A percentile compares a stretch with the other conserved stretches of the same genome.
These are phyloP conservation scores for Dermochelys coriacea DNA, from an alignment of 2,797 vertebrate species.

Conservation along the genomic window DNA sequence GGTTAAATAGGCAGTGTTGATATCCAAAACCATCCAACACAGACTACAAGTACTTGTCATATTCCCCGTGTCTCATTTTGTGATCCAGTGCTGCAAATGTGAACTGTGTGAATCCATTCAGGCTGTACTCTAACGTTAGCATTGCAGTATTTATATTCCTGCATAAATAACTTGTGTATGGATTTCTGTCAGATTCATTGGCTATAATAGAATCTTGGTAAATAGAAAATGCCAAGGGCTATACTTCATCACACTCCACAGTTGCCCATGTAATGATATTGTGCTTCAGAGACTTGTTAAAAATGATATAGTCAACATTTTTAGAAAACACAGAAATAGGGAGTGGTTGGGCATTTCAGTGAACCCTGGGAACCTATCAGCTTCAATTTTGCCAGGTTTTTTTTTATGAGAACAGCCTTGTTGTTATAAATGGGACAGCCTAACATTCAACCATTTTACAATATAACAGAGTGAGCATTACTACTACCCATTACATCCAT, in stretches of 20 bases:
- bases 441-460: not conserved
- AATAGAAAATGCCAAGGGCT: not conserved
- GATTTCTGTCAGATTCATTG: not conserved
- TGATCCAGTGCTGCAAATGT: not conserved
- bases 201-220: not conserved
- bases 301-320: not conserved
- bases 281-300: not conserved
- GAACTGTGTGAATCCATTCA: not conserved
- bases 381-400: not conserved
- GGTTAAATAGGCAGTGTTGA: not conserved
- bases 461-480: not conserved
- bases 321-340: not conserved
- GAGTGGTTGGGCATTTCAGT: not conserved
- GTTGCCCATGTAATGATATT: not conserved
- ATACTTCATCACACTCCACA: not conserved
- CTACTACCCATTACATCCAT: fast-evolving
- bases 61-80: fast-evolving
- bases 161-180: not conserved
- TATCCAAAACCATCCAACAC: not conserved
- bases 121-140: not conserved
- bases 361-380: not conserved
- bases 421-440: not conserved
- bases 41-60: not conserved
- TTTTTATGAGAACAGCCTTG: not conserved
- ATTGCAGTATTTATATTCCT: not conserved